Evolutionary conservation across 2,113 vertebrate genomes (phyloP).

Genomic region (Leucopternis melanops): DNA sequence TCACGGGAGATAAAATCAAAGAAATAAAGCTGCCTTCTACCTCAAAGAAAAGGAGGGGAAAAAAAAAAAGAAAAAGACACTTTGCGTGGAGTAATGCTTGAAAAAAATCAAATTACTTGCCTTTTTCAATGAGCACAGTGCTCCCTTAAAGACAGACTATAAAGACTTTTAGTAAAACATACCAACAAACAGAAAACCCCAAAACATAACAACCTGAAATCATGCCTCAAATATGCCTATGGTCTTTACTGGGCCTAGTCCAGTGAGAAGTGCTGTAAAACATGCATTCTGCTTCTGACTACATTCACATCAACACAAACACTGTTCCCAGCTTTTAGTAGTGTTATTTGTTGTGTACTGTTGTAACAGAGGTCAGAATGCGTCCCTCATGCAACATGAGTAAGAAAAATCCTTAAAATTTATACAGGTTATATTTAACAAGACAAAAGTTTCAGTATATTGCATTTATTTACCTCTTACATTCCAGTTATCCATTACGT

Average conservation of each 20-base stretch:
- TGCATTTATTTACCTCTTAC: neutral
- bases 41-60: neutral
- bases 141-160: neutral
- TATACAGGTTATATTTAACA: neutral
- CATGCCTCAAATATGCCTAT: neutral
- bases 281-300: neutral
- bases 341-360: neutral
- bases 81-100: neutral
- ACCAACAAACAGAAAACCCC: neutral
- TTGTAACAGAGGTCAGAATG: neutral
- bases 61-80: neutral
- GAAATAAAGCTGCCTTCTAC: neutral
- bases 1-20: neutral
- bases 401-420: neutral
- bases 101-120: neutral
- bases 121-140: neutral
- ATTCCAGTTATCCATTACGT: neutral
- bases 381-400: neutral
- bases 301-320: neutral
- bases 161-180: neutral
- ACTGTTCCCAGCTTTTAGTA: neutral
- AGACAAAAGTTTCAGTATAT: neutral
- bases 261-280: neutral
- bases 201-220: neutral
- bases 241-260: neutral